Base-by-base conservation (phyloP, 2,797 vertebrate genomes). In the Pangasius larnaudii region DNA sequence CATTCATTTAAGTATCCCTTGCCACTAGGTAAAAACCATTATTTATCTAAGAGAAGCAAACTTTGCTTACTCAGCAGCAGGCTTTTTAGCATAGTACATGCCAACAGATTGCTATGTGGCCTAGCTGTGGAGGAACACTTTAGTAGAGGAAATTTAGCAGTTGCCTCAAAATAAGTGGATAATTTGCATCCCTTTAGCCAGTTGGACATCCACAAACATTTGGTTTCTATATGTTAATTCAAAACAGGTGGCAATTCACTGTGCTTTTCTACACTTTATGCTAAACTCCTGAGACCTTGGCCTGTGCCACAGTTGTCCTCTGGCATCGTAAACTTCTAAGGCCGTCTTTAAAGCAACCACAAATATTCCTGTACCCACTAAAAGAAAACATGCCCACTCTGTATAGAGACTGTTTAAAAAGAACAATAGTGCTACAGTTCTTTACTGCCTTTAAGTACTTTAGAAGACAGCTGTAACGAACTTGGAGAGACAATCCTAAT, bases 311-410 rank as follows among this genome's bases (percentile, higher is more conserved):
- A 84, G 61, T 84, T 72, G 33, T 87, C 39, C 61, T 59, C 58
- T 67, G 65, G 85, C 84, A 65, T 85, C 19, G 85, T 80, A 79
- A 82, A 87, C n/a, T 49, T 42, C 87, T 42, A 42, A 87, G 79
- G 85, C 74, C 36, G 85, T 72, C 86, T 85, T 87, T 79, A 85
- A 87, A 77, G 27, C 33, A 56, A 89, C 89, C 89, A 9, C 88
- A 89, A 59, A 84, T 87, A 90, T 92, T 91, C 81, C 86, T 63
- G 46, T 79, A 63, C 83, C 85, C 61, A 49, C 83, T 87, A 85
- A 89, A 89, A 53, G 77, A 86, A 85, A 65, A 82, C 61, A 74
- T 81, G 84, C 27, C 8, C 39, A n/a, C 63, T 19, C 59, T 63
- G 67, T 18, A 72, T 51, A n/a, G 72, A 84, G 79, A 81, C 56